phyloP scores from a whole-genome alignment of 2,113 vertebrate genomes.

The Apeltes quadracus region DNA sequence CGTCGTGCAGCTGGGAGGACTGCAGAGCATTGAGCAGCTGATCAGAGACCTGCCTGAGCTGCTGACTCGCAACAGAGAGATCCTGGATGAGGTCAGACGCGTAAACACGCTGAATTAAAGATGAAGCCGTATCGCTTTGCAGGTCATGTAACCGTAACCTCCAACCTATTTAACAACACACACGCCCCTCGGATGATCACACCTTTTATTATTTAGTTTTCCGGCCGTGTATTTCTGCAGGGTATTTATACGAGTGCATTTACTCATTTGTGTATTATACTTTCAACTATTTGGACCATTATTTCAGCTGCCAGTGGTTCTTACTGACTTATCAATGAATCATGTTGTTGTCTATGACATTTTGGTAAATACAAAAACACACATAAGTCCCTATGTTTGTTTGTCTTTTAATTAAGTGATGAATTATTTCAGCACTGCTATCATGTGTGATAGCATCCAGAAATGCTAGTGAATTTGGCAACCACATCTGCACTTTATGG shows the following conservation, averaged over 20 bases:
- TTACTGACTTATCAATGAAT: not conserved
- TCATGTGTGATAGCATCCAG: not conserved
- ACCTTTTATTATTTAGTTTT: not conserved
- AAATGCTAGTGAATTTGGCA: slow-evolving; percentile 1
- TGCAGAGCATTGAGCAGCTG: slow-evolving; percentile 94
- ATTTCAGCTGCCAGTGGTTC: not conserved
- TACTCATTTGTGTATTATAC: not conserved
- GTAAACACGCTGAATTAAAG: slow-evolving; percentile 1
- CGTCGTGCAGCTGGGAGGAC: slow-evolving; percentile 90
- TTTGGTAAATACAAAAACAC: not conserved
- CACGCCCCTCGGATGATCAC: not conserved
- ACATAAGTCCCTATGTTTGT: not conserved
- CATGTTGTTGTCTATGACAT: not conserved
- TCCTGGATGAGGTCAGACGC: slow-evolving; percentile 88
- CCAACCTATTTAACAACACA: slow-evolving; percentile 5
- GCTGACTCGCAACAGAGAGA: slow-evolving; percentile 94
- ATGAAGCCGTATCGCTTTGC: not conserved
- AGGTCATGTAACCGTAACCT: not conserved
- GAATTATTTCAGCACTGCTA: not conserved
- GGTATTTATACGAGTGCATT: not conserved
- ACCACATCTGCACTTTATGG: not conserved
- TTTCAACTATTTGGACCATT: not conserved
- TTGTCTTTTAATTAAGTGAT: not conserved
- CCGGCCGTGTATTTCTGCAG: no score
- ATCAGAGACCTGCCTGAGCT: slow-evolving; percentile 95